Evolutionary conservation across 1,140 invertebrate genomes (phyloP), one percentile per base, ranked within the genome.

Genomic region (Tetranychus urticae): DNA sequence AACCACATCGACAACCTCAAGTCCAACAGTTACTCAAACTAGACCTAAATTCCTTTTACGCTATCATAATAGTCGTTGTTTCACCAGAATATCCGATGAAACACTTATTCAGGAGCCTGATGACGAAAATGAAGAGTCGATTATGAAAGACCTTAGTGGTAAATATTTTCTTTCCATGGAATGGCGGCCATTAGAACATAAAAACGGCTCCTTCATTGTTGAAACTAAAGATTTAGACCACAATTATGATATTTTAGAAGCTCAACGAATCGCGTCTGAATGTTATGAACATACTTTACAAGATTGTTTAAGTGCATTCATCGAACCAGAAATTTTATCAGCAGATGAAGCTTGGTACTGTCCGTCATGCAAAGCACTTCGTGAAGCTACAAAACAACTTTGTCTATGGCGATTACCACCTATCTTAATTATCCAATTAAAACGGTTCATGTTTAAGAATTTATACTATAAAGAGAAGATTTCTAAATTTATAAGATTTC

Each of bases 311-410:
- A 68, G 72, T 14, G 63, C 77, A 54, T 78, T 79, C 65, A 77
- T 75, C 14, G 75, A 79, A 66, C 76, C 77, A 10, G 77, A 79
- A 69, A 67, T 72, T 34, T 68, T 79, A 56, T 72, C 68, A 47
- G 72, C 71, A 57, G 74, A 77, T 56, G 75, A 79, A 65, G 72
- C 76, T 23, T 79, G 77, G 77, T 75, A 68, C 54, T 71, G 70
- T 64, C 66, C 67, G 23, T 56, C 64, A 59, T 77, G 75, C 65
- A 74, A 75, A 65, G 67, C 71, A 56, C 72, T 73, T 59, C 69
- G 71, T 46, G 68, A 73, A 67, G 75, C 75, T 0, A 74, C 72
- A 7, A 77, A 77, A 67, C 70, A 73, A 64, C 69, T 77, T 63
- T 68, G 71, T 61, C 62, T 77, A 36, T 76, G 73, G 71, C 67